A percentile compares a stretch with the other conserved stretches of the same genome.
These are phyloP conservation scores for Calcarius lapponicus DNA, from an alignment of 2,797 vertebrate genomes.

Conservation along the genomic window DNA sequence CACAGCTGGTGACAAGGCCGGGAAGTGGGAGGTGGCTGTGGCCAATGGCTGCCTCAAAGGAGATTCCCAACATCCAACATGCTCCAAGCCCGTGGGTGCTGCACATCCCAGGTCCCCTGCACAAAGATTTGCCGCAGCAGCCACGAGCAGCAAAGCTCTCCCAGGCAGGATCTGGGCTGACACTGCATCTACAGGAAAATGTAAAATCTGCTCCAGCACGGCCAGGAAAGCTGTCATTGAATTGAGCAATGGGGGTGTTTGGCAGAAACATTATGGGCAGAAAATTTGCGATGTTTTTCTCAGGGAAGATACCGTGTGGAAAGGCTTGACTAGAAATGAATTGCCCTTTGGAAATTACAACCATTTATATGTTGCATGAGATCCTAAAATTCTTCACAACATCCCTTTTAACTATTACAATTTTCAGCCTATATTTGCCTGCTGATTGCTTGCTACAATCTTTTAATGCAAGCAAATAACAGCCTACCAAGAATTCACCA, in stretches of 20 bases:
- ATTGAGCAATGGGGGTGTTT: not conserved
- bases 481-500: not conserved
- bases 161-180: not conserved
- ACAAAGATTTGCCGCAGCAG: not conserved
- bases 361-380: not conserved
- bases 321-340: not conserved
- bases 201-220: not conserved
- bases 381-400: not conserved
- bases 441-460: not conserved
- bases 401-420: not conserved
- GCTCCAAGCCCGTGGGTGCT: not conserved
- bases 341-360: not conserved
- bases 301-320: not conserved
- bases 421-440: not conserved
- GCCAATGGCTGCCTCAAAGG: not conserved
- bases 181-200: not conserved
- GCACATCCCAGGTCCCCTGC: not conserved
- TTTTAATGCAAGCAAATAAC: not conserved
- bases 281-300: not conserved
- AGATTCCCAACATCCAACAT: fast-evolving
- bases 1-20: not conserved
- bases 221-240: not conserved
- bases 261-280: not conserved
- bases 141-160: not conserved
- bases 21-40: not conserved